These are phyloP conservation scores for Paguma larvata DNA, from an alignment of 2,797 vertebrate genomes.

Conservation along the genomic window DNA sequence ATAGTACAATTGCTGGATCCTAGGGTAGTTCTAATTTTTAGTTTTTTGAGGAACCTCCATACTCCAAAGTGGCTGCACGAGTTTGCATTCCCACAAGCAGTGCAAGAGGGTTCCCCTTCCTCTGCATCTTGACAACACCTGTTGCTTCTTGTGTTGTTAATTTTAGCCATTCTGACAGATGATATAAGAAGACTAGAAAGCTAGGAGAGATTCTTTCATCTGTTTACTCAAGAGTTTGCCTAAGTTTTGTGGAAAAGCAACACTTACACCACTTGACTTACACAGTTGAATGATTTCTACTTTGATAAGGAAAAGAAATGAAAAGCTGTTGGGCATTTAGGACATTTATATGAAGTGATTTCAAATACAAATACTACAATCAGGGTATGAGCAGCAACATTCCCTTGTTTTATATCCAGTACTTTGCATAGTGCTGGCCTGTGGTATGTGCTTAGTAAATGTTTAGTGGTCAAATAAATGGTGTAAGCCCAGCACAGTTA, in stretches of 20 bases:
- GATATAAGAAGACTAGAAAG: neutral
- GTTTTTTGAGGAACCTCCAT: no score
- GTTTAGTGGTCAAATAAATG: neutral
- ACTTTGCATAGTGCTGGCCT: neutral
- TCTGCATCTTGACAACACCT: no score
- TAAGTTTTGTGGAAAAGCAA: neutral
- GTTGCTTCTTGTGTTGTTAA: no score
- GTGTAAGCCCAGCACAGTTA: neutral
- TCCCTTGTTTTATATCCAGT: neutral
- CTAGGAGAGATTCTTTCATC: neutral
- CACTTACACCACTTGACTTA: neutral
- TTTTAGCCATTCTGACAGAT: neutral
- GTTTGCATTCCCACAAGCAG: no score
- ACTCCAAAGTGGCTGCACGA: no score
- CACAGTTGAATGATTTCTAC: neutral
- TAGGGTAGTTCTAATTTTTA: no score
- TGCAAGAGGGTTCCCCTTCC: no score
- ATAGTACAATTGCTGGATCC: no score
- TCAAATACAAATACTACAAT: neutral
- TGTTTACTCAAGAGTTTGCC: neutral
- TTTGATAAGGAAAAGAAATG: slow-evolving; percentile 6
- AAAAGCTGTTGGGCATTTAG: neutral
- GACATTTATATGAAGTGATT: neutral
- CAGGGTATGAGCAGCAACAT: neutral
- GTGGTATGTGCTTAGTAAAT: neutral